Evolutionary conservation across 2,113 vertebrate species (phyloP).

Genomic region (Hemiscyllium ocellatum): DNA sequence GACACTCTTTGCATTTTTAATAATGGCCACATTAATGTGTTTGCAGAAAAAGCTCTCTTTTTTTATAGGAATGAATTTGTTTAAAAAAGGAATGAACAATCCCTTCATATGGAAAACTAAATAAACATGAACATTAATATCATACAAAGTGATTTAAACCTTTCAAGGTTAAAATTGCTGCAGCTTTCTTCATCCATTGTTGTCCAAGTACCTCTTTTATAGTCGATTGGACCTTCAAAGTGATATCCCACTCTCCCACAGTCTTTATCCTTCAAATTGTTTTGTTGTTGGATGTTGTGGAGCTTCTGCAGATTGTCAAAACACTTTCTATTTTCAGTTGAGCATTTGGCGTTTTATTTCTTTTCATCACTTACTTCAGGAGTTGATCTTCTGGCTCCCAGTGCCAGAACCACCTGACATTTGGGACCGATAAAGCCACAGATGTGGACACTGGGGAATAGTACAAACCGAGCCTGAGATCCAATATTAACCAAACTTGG

Average conservation of each 20-base stretch:
- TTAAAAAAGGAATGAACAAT: background rate
- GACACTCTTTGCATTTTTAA: background rate
- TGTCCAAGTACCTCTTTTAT: background rate
- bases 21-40: background rate
- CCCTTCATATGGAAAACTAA: background rate
- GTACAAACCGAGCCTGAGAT: background rate
- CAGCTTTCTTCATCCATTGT: background rate
- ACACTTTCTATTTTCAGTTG: background rate
- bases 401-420: background rate
- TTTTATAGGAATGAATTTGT: background rate
- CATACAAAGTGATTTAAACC: background rate
- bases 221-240: background rate
- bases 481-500: background rate
- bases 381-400: background rate
- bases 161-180: background rate
- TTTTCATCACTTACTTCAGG: slow-evolving; percentile 7
- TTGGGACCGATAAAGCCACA: background rate
- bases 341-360: background rate
- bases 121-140: background rate
- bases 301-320: background rate
- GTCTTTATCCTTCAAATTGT: background rate
- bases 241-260: background rate
- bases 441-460: background rate
- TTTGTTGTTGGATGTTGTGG: background rate
- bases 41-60: background rate